A percentile compares a stretch with the other conserved stretches of the same genome.
Evolutionary conservation across 2,797 vertebrate species (phyloP).

Genomic region (Acipenser transmontanus): DNA sequence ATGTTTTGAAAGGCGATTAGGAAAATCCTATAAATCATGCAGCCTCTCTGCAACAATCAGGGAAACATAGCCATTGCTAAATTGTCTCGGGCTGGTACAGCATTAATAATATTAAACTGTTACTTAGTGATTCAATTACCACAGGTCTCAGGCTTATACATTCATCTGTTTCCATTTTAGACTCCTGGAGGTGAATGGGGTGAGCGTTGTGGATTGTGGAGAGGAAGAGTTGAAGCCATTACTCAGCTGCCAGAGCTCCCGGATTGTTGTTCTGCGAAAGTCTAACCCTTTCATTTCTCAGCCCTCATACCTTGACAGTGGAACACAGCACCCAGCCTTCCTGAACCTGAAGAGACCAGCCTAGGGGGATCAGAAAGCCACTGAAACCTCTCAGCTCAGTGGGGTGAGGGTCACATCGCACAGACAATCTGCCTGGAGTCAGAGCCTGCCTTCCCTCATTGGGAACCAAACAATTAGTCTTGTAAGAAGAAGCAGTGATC

Average conservation of each 20-base stretch:
- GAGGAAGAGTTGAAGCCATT: conserved; percentile 49
- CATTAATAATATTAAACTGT: conserved; percentile 17
- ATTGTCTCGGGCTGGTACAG: background rate
- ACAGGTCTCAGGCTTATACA: background rate
- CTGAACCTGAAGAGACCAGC: background rate
- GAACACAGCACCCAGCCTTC: background rate
- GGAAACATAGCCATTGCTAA: background rate
- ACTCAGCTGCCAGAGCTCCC: conserved; percentile 36
- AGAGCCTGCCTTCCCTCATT: background rate
- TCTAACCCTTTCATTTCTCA: conserved; percentile 16
- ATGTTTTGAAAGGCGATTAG: background rate
- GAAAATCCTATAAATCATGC: conserved; percentile 2
- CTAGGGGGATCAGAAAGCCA: background rate
- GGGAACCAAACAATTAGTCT: too few species aligned
- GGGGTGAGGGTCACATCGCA: background rate
- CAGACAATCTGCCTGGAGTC: background rate
- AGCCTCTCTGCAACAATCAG: background rate
- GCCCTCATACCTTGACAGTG: background rate
- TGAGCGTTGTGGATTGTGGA: conserved; percentile 46
- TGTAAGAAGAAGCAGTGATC: too few species aligned
- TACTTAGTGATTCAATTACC: conserved; percentile 1
- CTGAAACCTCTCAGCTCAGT: background rate
- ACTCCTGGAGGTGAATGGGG: conserved; percentile 57
- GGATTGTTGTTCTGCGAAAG: conserved; percentile 52
- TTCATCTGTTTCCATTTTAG: conserved; percentile 27